These are phyloP conservation scores for Acronicta leporina DNA, from an alignment of 2,888 invertebrate species.

Conservation along the genomic window DNA sequence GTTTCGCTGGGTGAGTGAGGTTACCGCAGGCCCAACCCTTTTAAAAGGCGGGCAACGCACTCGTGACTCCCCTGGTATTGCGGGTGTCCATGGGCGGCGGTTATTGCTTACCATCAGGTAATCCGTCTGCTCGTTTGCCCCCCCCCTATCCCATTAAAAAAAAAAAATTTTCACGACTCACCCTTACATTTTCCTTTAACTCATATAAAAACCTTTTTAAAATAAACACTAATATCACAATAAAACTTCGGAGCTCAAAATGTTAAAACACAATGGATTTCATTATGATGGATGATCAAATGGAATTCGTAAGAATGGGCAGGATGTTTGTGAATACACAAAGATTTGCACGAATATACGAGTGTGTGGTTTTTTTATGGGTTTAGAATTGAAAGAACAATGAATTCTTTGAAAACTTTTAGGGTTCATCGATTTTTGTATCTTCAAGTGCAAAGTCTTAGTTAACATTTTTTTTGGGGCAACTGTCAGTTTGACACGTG, in stretches of 20 bases:
- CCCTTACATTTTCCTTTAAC: background rate
- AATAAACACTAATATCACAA: background rate
- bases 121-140: too few relatives aligned
- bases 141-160: too few relatives aligned
- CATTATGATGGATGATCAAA: background rate
- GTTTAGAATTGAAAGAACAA: conserved; percentile 13
- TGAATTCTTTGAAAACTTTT: background rate
- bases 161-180: background rate
- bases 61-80: too few relatives aligned
- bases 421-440: background rate
- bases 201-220: conserved; percentile 1
- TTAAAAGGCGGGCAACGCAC: too few relatives aligned
- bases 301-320: background rate
- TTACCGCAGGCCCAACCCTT: too few relatives aligned
- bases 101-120: too few relatives aligned
- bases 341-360: background rate
- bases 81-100: too few relatives aligned
- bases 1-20: too few relatives aligned
- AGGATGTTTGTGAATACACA: background rate
- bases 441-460: background rate
- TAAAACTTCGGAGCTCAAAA: background rate
- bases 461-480: too few relatives aligned
- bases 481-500: too few relatives aligned
- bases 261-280: background rate
- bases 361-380: background rate